Percentiles rank a stretch among this genome's conserved stretches.
Evolutionary conservation across 64 coral and sea anemone species (phyloP).

Genomic region (Anthopleura sola): DNA sequence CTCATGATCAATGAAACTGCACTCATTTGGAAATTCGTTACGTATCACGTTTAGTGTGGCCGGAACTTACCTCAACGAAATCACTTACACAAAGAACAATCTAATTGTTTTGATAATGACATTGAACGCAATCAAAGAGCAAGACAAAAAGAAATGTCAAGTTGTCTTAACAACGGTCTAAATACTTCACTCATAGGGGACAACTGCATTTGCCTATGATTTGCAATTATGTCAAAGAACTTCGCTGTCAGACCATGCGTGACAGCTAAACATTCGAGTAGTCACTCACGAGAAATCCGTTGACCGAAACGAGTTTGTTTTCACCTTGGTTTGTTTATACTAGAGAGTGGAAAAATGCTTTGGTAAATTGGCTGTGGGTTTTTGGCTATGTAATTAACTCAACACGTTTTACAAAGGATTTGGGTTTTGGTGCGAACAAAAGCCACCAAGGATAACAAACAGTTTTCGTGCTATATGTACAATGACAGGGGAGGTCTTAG

Average conservation of each 20-base stretch:
- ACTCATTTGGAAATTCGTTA: not conserved
- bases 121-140: slow-evolving; percentile 1
- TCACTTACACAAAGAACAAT: slow-evolving; percentile 4
- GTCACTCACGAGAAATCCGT: not conserved
- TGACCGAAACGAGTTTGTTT: slow-evolving; percentile 2
- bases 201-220: not conserved
- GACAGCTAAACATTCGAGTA: not conserved
- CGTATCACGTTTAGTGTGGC: not conserved
- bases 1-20: not conserved
- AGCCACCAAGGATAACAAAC: not conserved
- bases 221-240: not conserved
- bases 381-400: not conserved
- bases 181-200: not conserved
- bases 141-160: slow-evolving; percentile 10
- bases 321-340: not conserved
- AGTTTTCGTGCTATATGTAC: not conserved
- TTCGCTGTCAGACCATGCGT: not conserved
- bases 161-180: slow-evolving; percentile 1
- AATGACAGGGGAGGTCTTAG: not conserved
- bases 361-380: not conserved
- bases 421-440: not conserved
- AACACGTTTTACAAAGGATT: slow-evolving; percentile 1
- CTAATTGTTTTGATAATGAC: slow-evolving; percentile 16
- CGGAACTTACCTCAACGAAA: slow-evolving; percentile 7
- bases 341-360: not conserved